phyloP scores from a whole-genome alignment of 2,888 invertebrate genomes.

The Leptura quadrifasciata region DNA sequence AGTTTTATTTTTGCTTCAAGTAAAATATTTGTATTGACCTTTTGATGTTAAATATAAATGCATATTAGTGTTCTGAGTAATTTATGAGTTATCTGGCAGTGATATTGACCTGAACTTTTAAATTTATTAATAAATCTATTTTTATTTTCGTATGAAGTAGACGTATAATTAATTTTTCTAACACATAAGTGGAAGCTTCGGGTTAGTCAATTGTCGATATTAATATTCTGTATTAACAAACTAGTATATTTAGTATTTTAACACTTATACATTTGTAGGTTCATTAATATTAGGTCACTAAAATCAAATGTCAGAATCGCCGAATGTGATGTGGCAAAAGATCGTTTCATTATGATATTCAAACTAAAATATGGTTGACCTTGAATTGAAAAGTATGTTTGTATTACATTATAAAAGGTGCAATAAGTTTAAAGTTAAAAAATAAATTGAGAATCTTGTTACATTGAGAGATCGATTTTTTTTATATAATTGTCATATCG shows the following conservation, averaged over 20 bases:
- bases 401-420: too few relatives aligned
- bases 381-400: too few relatives aligned
- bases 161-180: not conserved
- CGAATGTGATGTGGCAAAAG: too few relatives aligned
- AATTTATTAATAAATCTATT: not conserved
- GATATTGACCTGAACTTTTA: not conserved
- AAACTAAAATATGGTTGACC: too few relatives aligned
- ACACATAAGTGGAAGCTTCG: not conserved
- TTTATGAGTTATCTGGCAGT: constrained; percentile 15
- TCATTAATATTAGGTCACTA: too few relatives aligned
- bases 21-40: not conserved
- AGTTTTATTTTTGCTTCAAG: not conserved
- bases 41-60: constrained; percentile 9
- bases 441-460: too few relatives aligned
- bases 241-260: not conserved
- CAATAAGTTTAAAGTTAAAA: too few relatives aligned
- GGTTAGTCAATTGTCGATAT: not conserved
- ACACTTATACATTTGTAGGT: not conserved
- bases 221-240: not conserved
- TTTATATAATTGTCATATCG: too few relatives aligned
- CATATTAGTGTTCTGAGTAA: not conserved
- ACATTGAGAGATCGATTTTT: too few relatives aligned
- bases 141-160: not conserved
- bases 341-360: too few relatives aligned
- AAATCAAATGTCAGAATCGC: too few relatives aligned